Percentiles rank a stretch among this genome's conserved stretches.
These are phyloP conservation scores for Simalia tracyae DNA, from an alignment of 2,797 vertebrate species.

Conservation along the genomic window DNA sequence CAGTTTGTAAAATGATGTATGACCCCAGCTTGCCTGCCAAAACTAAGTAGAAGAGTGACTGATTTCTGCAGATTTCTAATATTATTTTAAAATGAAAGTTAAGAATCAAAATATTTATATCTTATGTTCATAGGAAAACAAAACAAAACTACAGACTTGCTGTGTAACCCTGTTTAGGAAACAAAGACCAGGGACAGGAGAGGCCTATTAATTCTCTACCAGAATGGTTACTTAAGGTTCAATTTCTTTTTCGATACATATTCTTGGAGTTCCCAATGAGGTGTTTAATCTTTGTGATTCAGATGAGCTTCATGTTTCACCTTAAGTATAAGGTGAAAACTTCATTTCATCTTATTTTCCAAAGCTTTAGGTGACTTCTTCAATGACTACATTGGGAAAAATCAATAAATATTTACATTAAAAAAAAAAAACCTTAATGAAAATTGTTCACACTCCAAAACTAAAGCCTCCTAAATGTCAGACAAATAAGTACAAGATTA, in stretches of 20 bases:
- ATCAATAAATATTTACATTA: background rate
- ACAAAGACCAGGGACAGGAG: background rate
- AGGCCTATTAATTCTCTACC: background rate
- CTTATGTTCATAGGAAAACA: background rate
- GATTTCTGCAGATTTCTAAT: background rate
- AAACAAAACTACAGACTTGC: background rate
- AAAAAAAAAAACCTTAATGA: background rate
- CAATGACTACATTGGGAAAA: background rate
- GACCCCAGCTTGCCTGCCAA: background rate
- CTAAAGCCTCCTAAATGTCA: background rate
- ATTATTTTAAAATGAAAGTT: slow-evolving; percentile 1
- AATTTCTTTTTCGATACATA: background rate
- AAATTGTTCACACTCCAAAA: background rate
- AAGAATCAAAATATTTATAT: background rate
- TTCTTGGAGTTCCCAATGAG: background rate
- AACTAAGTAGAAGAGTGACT: background rate
- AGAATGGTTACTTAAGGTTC: background rate
- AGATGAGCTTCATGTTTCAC: background rate
- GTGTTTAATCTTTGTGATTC: background rate
- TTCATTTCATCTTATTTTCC: background rate
- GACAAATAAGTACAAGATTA: background rate
- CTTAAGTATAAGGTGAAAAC: background rate
- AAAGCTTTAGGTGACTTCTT: background rate
- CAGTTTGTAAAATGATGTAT: background rate
- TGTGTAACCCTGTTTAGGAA: background rate